phyloP scores from a whole-genome alignment of 2,797 vertebrate species.

The Euthynnus affinis region DNA sequence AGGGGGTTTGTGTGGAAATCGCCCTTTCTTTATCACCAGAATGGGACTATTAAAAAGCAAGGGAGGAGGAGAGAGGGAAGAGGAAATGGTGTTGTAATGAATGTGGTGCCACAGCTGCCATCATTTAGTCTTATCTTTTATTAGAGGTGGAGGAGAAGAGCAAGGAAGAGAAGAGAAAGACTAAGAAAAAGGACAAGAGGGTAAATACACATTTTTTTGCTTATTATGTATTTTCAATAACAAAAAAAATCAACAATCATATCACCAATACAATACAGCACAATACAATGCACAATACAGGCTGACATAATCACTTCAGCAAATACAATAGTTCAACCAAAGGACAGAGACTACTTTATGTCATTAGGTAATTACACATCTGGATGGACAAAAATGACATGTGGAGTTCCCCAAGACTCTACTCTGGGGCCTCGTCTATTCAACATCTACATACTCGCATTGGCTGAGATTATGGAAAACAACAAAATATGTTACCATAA shows the following conservation, averaged over 20 bases:
- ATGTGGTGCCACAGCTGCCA: slow-evolving; percentile 71
- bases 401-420: too few relatives aligned
- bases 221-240: slow-evolving; percentile 28
- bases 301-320: neutral
- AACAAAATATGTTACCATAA: too few relatives aligned
- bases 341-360: too few relatives aligned
- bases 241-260: slow-evolving; percentile 19
- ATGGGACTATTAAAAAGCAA: slow-evolving; percentile 67
- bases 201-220: neutral
- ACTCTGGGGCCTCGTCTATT: too few relatives aligned
- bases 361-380: too few relatives aligned
- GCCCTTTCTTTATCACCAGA: slow-evolving; percentile 66
- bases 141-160: slow-evolving; percentile 55
- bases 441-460: too few relatives aligned
- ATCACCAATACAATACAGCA: too few relatives aligned
- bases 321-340: neutral
- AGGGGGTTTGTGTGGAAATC: slow-evolving; percentile 56
- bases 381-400: too few relatives aligned
- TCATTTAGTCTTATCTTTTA: slow-evolving; percentile 78
- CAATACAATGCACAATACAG: too few relatives aligned
- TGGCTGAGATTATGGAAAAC: too few relatives aligned
- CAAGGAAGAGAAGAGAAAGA: slow-evolving; percentile 11
- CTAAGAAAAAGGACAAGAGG: neutral
- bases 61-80: slow-evolving; percentile 41
- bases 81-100: slow-evolving; percentile 67